These are phyloP conservation scores for Thymelicus lineola DNA, from an alignment of 2,888 invertebrate species.

Conservation along the genomic window DNA sequence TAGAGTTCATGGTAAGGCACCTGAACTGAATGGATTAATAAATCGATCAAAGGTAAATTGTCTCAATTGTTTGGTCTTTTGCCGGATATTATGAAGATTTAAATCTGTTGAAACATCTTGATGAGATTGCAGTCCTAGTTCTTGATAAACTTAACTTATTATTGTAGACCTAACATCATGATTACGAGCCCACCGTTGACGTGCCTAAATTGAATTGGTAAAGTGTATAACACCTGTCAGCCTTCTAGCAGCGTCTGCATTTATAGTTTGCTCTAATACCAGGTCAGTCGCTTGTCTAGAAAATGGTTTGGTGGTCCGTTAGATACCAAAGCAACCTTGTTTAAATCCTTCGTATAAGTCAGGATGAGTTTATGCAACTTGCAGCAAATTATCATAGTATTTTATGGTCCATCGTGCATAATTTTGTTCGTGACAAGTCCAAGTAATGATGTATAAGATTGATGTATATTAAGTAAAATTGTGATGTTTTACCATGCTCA, in stretches of 20 bases:
- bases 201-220: slow-evolving; percentile 47
- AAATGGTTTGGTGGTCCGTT: slow-evolving; percentile 43
- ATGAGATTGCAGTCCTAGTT: too few relatives aligned
- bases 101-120: slow-evolving; percentile 36
- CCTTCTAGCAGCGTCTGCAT: slow-evolving; percentile 48
- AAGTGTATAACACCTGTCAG: slow-evolving; percentile 46
- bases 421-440: slow-evolving; percentile 47
- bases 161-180: slow-evolving; percentile 45
- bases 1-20: too few relatives aligned
- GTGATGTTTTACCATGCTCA: slow-evolving; percentile 43
- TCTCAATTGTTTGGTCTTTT: too few relatives aligned
- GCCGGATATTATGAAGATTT: neutral
- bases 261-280: slow-evolving; percentile 38
- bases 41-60: too few relatives aligned
- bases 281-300: slow-evolving; percentile 42
- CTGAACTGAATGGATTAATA: slow-evolving; percentile 43
- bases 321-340: slow-evolving; percentile 40
- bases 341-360: slow-evolving; percentile 34
- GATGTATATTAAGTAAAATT: slow-evolving; percentile 46
- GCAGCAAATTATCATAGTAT: slow-evolving; percentile 26
- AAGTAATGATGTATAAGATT: slow-evolving; percentile 41
- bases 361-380: slow-evolving; percentile 42
- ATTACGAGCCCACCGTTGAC: slow-evolving; percentile 49
- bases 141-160: slow-evolving; percentile 41
- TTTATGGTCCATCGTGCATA: slow-evolving; percentile 38